Percentiles rank a stretch among this genome's conserved stretches.
phyloP scores from a whole-genome alignment of 2,797 vertebrate genomes.

The Octomys mimax region DNA sequence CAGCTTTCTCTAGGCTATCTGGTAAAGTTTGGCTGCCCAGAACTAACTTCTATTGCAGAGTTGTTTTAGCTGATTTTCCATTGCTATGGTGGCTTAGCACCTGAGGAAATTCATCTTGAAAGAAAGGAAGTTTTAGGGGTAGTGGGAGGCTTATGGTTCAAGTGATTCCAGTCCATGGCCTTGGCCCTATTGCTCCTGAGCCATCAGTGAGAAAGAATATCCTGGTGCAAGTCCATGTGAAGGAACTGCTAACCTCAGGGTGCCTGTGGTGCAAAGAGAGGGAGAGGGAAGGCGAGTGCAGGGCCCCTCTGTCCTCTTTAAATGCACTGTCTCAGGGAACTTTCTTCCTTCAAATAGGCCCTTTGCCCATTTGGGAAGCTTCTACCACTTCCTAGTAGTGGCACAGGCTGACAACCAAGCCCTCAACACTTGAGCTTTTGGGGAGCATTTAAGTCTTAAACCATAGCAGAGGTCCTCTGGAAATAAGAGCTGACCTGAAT shows the following conservation, averaged over 20 bases:
- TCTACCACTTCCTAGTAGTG: neutral
- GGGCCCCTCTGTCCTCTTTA: neutral
- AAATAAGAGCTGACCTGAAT: conserved; percentile 24
- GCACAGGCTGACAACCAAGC: neutral
- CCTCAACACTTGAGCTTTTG: neutral
- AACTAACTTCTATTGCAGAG: conserved; percentile 27
- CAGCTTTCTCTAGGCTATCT: conserved; percentile 64
- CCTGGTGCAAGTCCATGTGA: neutral
- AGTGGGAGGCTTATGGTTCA: neutral
- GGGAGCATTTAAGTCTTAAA: neutral
- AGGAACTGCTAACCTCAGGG: neutral
- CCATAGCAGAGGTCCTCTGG: neutral
- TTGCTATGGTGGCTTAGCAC: neutral
- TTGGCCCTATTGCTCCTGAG: neutral
- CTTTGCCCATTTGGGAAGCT: neutral
- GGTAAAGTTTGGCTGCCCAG: conserved; percentile 58
- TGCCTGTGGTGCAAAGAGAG: neutral
- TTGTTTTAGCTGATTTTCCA: neutral
- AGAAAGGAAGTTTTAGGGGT: neutral
- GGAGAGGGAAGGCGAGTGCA: neutral
- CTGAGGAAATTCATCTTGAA: neutral
- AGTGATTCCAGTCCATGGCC: neutral
- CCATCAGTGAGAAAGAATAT: neutral
- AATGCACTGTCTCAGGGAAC: neutral
- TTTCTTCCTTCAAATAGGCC: neutral